Evolutionary conservation across 2,797 vertebrate genomes (phyloP), one percentile per base, ranked within the genome.

Genomic region (Fistularia commersonii): DNA sequence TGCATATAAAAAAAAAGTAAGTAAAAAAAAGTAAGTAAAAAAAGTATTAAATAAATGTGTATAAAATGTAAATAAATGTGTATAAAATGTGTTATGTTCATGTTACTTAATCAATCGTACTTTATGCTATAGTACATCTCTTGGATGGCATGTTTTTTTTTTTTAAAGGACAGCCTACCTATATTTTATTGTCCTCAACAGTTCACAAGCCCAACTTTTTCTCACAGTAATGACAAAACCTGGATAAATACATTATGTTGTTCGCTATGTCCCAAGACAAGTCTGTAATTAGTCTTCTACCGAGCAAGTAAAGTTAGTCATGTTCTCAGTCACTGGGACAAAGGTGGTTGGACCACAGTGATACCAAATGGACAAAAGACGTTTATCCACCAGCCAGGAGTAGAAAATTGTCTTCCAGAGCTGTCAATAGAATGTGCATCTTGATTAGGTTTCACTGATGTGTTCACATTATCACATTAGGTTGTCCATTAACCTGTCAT

Each of bases 281-380:
- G 32, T 53, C 48, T 57, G 57, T 74, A 68, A 79, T 80, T 81
- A 78, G 56, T 48, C 63, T 54, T 45, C 74, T 38, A 56, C 51
- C 53, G 55, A 72, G 57, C 51, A 47, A 3, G 64, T 79, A 78
- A 67, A 66, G 78, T 77, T 67, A 68, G 59, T 48, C 41, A 38
- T 7, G 35, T 60, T 53, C 57, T 73, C 64, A 57, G 61, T 84
- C 65, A 71, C 54, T 0, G 38, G 64, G 79, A 72, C 4, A 23
- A 23, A 23, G 23, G 23, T 23, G 23, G 23, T 4, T 69, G 64
- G 69, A 69, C 54, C 46, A 54, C 44, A 11, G 23, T 23, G 48
- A 0, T 15, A 36, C 23, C 67, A 56, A 51, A 57, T 45, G 48
- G 52, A 55, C 36, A 8, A 35, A 69, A n/a, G 32, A 69, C n/a